Conservation (phyloP, 2,888 invertebrate genomes). For the Lochmaea crataegi region DNA sequence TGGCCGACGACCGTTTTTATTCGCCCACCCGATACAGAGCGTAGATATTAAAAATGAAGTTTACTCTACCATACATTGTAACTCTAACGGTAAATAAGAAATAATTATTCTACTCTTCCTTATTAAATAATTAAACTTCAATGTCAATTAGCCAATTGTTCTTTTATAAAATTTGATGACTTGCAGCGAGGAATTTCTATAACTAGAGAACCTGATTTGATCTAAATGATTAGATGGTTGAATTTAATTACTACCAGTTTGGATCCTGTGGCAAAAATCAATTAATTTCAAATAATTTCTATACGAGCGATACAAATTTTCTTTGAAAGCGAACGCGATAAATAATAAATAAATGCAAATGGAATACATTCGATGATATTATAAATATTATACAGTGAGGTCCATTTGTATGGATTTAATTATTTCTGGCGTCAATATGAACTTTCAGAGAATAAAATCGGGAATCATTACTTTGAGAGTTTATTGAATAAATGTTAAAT, state of each 20-base stretch:
- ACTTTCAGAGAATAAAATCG: too few relatives aligned
- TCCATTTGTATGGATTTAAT: too few relatives aligned
- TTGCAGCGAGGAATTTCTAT: slow-evolving; percentile 12
- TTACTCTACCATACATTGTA: background rate
- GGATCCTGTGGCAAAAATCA: slow-evolving; percentile 17
- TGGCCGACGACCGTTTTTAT: too few relatives aligned
- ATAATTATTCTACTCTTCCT: background rate
- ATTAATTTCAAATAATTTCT: slow-evolving; percentile 18
- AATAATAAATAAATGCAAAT: background rate
- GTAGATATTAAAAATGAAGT: too few relatives aligned
- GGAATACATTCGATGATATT: background rate
- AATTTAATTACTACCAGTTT: slow-evolving; percentile 23
- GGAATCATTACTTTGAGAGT: too few relatives aligned
- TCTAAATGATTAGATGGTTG: slow-evolving; percentile 21
- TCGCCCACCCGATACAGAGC: too few relatives aligned
- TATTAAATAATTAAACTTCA: background rate
- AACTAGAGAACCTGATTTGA: slow-evolving; percentile 12
- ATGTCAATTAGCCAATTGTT: background rate
- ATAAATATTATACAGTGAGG: background rate
- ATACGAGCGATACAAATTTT: slow-evolving; percentile 8
- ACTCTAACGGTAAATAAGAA: background rate
- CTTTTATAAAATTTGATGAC: background rate
- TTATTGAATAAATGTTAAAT: too few relatives aligned
- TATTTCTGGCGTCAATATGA: too few relatives aligned
- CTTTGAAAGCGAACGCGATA: background rate